A percentile compares a stretch with the other conserved stretches of the same genome.
These are phyloP conservation scores for Coboldia fuscipes DNA, from an alignment of 1,140 invertebrate genomes.

Conservation along the genomic window DNA sequence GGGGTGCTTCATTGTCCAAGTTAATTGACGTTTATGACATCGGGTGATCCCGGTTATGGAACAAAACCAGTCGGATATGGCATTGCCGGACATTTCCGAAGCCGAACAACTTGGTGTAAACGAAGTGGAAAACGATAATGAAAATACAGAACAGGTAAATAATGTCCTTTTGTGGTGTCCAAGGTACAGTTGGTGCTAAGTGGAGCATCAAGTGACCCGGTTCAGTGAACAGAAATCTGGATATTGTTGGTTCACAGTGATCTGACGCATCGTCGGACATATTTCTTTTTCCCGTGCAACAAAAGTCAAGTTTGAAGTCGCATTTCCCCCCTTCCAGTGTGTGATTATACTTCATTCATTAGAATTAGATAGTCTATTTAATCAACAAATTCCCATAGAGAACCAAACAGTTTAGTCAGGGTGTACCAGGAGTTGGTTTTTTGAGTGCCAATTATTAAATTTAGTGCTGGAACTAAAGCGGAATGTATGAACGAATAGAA, in stretches of 20 bases:
- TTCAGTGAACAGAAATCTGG: not conserved
- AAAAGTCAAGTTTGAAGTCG: not conserved
- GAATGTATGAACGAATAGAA: not conserved
- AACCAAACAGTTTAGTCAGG: no score
- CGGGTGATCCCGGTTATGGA: constrained; percentile 2
- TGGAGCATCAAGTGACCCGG: no score
- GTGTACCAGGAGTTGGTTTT: no score
- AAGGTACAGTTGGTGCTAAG: no score
- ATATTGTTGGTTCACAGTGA: not conserved
- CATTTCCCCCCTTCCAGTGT: not conserved
- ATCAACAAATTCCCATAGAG: no score
- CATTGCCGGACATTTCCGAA: constrained; percentile 2
- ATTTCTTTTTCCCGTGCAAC: not conserved
- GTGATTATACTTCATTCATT: no score
- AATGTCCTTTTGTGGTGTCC: no score
- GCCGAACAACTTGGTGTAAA: constrained; percentile 1
- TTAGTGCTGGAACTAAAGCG: not conserved
- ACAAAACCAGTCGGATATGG: constrained; percentile 2
- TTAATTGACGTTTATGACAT: constrained; percentile 1
- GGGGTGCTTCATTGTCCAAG: no score
- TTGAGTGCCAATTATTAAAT: not conserved
- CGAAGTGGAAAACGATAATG: constrained; percentile 2
- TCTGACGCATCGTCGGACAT: not conserved
- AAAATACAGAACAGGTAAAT: constrained; percentile 2
- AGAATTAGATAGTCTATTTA: no score